Base-by-base conservation (phyloP, 2,113 vertebrate genomes). In the Ciconia stormi region DNA sequence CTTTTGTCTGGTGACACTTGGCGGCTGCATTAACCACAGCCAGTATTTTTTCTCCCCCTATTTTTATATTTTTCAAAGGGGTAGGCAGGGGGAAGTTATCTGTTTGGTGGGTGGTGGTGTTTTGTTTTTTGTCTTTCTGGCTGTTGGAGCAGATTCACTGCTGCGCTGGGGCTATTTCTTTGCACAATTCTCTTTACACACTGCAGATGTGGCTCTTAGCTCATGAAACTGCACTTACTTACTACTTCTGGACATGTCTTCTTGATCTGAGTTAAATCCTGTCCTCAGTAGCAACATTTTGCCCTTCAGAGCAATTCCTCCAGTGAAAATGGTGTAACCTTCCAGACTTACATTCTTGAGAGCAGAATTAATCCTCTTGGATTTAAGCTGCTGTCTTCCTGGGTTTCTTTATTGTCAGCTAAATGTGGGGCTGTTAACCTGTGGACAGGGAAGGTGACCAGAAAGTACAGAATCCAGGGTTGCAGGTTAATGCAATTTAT, bases 1-100 rank as follows among this genome's bases (percentile, higher is more conserved):
- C 83, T 91, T 95, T 90, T 95, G 84, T 85, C 78, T 90, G 91
- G 52, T 13, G 32, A 58, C 53, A 34, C 42, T 70, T 6, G 21
- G 21, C 0, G 18, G 36, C 47, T 63, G 29, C 73, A 67, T 61
- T 88, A 62, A 67, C 25, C 27, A 38, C 44, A 95, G 52, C 11
- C 42, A 22, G 22, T 21, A 16, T 55, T 59, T 1, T 5, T 10
- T 4, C 12, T 9, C 4, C 10, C 8, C 13, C 25, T 2, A 3
- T 52, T 87, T 93, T 77, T 38, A 8, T 56, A 11, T 73, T 59
- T 63, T 74, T 46, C 22, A 69, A 9, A 69, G 14, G 5, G 15
- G 18, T 10, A 36, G 34, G 58, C 14, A 59, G 30, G 13, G 32
- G 40, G 12, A n/a, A 47, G 17, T 22, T 74, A 23, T 46, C 66